phyloP scores from a whole-genome alignment of 2,797 vertebrate genomes.

The Numenius phaeopus region DNA sequence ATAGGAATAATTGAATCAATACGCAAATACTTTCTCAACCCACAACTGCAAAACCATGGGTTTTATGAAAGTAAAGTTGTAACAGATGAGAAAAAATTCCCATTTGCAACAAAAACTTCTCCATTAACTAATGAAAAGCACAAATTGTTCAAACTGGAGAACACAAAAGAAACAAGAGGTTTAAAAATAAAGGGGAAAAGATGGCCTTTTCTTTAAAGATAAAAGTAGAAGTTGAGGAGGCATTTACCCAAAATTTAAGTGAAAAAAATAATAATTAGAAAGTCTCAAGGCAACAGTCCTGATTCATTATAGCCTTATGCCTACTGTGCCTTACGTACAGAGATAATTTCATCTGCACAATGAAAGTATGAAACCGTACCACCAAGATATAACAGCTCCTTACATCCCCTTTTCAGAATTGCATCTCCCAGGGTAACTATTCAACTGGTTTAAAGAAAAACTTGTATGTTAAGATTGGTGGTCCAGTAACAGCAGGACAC shows the following conservation, averaged over 20 bases:
- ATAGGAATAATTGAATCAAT: background rate
- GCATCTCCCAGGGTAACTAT: background rate
- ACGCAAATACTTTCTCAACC: background rate
- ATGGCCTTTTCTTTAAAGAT: background rate
- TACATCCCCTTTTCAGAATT: background rate
- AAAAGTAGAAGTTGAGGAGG: background rate
- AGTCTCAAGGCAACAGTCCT: background rate
- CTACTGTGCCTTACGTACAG: background rate
- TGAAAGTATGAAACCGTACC: background rate
- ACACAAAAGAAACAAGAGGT: background rate
- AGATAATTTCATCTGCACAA: background rate
- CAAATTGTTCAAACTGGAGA: background rate
- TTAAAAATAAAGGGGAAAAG: background rate
- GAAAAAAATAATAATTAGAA: background rate
- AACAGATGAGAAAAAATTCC: constrained; percentile 1
- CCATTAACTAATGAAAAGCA: background rate
- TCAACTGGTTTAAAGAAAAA: background rate
- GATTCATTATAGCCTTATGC: background rate
- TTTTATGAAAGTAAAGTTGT: background rate
- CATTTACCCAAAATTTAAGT: background rate
- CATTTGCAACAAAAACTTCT: background rate
- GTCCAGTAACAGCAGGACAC: background rate
- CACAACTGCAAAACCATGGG: background rate
- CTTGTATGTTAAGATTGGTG: background rate
- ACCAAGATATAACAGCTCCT: background rate